A percentile compares a stretch with the other conserved stretches of the same genome.
Evolutionary conservation across 2,797 vertebrate species (phyloP).

Genomic region (Fundulus diaphanus): DNA sequence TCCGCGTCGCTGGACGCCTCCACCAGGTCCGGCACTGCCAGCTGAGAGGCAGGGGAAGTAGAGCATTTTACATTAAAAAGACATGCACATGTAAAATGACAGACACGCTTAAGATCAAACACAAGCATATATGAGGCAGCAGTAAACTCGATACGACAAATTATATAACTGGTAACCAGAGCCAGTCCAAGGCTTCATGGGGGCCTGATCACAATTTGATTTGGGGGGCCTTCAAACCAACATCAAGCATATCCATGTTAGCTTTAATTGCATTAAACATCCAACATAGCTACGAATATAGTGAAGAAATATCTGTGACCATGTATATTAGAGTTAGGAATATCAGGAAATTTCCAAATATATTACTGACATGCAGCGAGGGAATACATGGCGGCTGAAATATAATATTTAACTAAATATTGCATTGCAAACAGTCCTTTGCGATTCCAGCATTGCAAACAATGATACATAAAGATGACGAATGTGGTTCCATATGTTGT

Average conservation of each 20-base stretch:
- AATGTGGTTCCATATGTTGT: too few species aligned
- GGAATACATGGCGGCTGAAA: too few species aligned
- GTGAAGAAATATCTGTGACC: too few species aligned
- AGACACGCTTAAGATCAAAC: background rate
- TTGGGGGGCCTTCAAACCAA: too few species aligned
- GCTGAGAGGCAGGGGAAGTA: conserved; percentile 67
- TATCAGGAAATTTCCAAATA: background rate
- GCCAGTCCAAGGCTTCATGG: background rate
- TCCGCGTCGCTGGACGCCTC: conserved; percentile 88
- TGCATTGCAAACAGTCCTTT: too few species aligned
- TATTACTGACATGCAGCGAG: too few species aligned
- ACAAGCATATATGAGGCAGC: background rate
- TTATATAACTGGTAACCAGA: background rate
- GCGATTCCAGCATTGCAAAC: too few species aligned
- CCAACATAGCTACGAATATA: background rate
- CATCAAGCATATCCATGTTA: background rate
- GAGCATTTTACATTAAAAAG: background rate
- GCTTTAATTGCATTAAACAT: background rate
- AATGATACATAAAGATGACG: too few species aligned
- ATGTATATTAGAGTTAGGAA: background rate
- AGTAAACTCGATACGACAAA: background rate
- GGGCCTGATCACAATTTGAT: too few species aligned
- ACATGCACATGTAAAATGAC: background rate
- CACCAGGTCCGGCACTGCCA: conserved; percentile 91
- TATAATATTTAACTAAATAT: too few species aligned